Percentiles rank a stretch among this genome's conserved stretches.
phyloP scores from a whole-genome alignment of 2,113 vertebrate species.

The Ophiodon elongatus region DNA sequence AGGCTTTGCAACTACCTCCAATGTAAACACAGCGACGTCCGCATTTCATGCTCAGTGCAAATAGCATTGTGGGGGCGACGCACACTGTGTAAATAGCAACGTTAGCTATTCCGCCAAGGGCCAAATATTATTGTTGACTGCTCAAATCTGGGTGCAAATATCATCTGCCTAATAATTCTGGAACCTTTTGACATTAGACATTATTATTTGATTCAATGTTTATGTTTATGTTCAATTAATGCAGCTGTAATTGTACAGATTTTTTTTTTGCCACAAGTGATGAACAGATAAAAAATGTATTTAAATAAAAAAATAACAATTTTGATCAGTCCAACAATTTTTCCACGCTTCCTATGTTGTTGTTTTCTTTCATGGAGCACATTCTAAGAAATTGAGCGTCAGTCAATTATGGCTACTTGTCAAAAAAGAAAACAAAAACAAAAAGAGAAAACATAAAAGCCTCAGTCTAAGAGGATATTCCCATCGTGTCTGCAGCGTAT shows the following conservation, averaged over 20 bases:
- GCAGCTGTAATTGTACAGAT: background rate
- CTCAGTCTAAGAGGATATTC: slow-evolving; percentile 29
- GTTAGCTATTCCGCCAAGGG: background rate
- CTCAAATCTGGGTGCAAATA: background rate
- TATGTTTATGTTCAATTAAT: background rate
- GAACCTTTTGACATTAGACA: background rate
- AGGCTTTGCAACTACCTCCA: background rate
- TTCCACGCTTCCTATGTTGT: background rate
- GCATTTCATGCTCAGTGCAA: background rate
- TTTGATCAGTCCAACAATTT: background rate
- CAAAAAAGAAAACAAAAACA: slow-evolving; percentile 5
- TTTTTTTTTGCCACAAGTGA: background rate
- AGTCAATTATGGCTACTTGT: slow-evolving; percentile 14
- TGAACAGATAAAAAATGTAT: background rate
- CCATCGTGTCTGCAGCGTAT: slow-evolving; percentile 33
- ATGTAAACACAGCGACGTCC: background rate
- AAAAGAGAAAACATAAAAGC: background rate
- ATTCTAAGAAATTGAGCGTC: background rate
- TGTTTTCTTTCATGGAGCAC: background rate
- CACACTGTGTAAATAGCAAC: background rate
- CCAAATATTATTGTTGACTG: background rate
- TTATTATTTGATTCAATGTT: background rate
- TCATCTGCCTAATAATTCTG: background rate
- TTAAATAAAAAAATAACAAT: background rate
- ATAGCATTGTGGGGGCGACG: background rate